Evolutionary conservation across 2,113 vertebrate species (phyloP), one percentile per base, ranked within the genome.

Genomic region (Chaetodon auriga): DNA sequence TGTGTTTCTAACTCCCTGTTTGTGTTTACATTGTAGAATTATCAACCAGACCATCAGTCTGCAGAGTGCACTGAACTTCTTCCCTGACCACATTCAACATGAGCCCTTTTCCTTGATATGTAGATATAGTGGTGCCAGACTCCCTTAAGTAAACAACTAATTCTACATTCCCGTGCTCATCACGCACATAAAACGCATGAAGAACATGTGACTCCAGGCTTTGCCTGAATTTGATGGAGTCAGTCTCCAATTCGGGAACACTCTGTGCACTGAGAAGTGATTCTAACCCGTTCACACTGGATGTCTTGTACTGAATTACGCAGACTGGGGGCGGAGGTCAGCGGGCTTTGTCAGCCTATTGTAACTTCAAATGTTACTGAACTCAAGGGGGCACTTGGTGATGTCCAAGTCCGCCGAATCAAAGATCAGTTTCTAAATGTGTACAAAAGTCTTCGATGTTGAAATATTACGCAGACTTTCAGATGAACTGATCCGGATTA

Each of bases 401-500:
- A 10, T 11, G 41, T 3, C 5, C 14, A 23, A 11, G 2, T 7
- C 0, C 10, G 35, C 71, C 55, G 83, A 77, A 62, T 0, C 2
- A 1, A 0, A 62, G 4, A 35, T 2, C 0, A 1, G 21, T 2
- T 38, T 45, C 41, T 1, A 18, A 4, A 51, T 7, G 25, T 6
- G 4, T 0, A 46, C 2, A 35, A 72, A 41, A 21, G 13, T 12
- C 1, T n/a, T 2, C 2, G 2, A 4, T 8, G 14, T 6, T 46
- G 0, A 6, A 5, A 48, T 10, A 14, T 25, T 2, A 4, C 12
- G 0, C 0, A 0, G 0, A 1, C 2, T 15, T 62, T 2, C 2
- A 0, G 9, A 8, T 16, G 0, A 43, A 3, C 3, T 1, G 0
- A 8, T 62, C 25, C 23, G 14, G 19, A 3, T 63, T 2, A 12